These are phyloP conservation scores for Cladorhizidae sp. DNA, from an alignment of 37 sponge, comb jelly and placozoan genomes.

Conservation along the genomic window DNA sequence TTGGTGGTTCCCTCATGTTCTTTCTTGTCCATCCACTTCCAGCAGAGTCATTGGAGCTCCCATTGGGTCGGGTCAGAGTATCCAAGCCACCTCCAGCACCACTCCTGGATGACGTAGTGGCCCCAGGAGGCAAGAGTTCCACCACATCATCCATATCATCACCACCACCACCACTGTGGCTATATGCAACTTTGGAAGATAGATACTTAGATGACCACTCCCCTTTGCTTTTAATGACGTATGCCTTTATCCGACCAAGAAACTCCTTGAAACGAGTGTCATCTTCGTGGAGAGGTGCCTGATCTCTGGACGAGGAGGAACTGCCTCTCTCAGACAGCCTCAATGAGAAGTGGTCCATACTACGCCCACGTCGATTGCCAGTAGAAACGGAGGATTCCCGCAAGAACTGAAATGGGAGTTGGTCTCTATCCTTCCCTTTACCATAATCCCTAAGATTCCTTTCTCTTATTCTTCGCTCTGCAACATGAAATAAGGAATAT, in stretches of 20 bases:
- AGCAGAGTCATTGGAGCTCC: not conserved
- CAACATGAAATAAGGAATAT: too few species aligned
- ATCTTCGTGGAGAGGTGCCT: slow-evolving; percentile 11
- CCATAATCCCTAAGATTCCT: slow-evolving; percentile 49
- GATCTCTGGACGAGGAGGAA: not conserved
- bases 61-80: not conserved
- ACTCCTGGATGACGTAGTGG: not conserved
- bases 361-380: not conserved
- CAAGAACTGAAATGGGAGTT: slow-evolving; percentile 32
- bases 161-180: not conserved
- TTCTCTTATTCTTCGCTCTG: slow-evolving; percentile 72
- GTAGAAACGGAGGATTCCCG: slow-evolving; percentile 1
- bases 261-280: not conserved
- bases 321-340: not conserved
- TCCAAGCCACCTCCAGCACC: not conserved
- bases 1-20: slow-evolving; percentile 13
- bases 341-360: not conserved
- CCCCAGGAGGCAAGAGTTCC: slow-evolving; percentile 19
- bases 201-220: slow-evolving; percentile 12
- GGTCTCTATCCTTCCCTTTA: slow-evolving; percentile 20
- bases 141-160: slow-evolving; percentile 25
- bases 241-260: slow-evolving; percentile 17
- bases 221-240: slow-evolving; percentile 17
- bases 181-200: slow-evolving; percentile 1
- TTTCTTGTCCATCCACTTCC: not conserved